A percentile compares a stretch with the other conserved stretches of the same genome.
These are phyloP conservation scores for Rhabdornis inornatus DNA, from an alignment of 2,113 vertebrate species.

Conservation along the genomic window DNA sequence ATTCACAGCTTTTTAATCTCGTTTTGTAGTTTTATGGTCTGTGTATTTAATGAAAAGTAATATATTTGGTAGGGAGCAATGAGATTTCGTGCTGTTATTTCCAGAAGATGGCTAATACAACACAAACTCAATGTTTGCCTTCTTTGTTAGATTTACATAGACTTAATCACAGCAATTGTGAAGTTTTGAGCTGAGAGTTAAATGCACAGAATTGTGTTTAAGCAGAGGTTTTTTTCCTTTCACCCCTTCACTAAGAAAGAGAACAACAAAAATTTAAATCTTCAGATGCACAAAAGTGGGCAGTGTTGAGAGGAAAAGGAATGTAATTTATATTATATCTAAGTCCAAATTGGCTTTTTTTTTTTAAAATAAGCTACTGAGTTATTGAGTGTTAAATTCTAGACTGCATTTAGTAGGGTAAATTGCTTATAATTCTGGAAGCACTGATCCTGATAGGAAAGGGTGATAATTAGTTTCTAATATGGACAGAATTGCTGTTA, in stretches of 20 bases:
- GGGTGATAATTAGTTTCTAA: constrained; percentile 65
- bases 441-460: constrained; percentile 63
- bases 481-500: constrained; percentile 57
- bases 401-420: constrained; percentile 36
- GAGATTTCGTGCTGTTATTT: constrained; percentile 37
- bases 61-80: constrained; percentile 15
- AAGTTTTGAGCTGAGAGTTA: neutral
- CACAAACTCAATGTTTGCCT: neutral
- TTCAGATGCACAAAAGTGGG: neutral
- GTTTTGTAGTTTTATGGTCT: constrained; percentile 31
- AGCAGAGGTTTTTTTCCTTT: neutral
- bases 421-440: constrained; percentile 55
- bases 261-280: neutral
- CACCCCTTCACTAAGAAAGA: neutral
- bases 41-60: constrained; percentile 39
- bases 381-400: constrained; percentile 56
- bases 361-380: neutral
- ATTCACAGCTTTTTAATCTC: constrained; percentile 5
- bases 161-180: constrained; percentile 11
- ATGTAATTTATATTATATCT: neutral
- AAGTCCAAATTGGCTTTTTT: neutral
- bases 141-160: neutral
- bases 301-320: neutral
- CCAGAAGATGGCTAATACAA: constrained; percentile 2
- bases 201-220: neutral